phyloP scores from a whole-genome alignment of 2,113 vertebrate genomes.

The Bucco capensis region DNA sequence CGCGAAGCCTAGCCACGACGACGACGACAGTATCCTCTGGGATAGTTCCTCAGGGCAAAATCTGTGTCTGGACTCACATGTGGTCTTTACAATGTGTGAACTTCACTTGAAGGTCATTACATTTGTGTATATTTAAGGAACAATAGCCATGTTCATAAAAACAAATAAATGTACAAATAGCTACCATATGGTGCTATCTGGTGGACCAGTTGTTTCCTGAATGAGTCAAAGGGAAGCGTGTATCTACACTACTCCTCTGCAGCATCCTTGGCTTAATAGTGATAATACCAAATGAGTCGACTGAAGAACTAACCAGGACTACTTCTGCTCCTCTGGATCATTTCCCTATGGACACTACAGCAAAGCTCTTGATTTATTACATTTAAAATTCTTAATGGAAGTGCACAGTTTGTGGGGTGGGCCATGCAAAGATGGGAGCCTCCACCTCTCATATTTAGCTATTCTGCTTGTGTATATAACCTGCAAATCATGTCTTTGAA shows the following conservation, averaged over 20 bases:
- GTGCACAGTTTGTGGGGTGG: neutral
- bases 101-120: neutral
- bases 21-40: neutral
- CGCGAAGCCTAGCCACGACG: too few species aligned
- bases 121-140: neutral
- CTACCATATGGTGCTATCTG: neutral
- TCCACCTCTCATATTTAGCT: neutral
- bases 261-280: too few species aligned
- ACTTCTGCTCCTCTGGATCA: neutral
- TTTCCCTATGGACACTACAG: neutral
- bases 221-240: neutral
- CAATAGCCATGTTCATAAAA: neutral
- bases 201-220: neutral
- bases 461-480: neutral
- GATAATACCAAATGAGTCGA: neutral
- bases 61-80: rapidly evolving
- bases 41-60: neutral
- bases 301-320: neutral
- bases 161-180: neutral
- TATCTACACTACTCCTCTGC: neutral
- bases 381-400: neutral
- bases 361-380: neutral
- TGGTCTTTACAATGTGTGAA: rapidly evolving
- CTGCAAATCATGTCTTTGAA: neutral
- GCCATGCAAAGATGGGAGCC: neutral